These are phyloP conservation scores for Centropus bengalensis DNA, from an alignment of 2,113 vertebrate species.

Conservation along the genomic window DNA sequence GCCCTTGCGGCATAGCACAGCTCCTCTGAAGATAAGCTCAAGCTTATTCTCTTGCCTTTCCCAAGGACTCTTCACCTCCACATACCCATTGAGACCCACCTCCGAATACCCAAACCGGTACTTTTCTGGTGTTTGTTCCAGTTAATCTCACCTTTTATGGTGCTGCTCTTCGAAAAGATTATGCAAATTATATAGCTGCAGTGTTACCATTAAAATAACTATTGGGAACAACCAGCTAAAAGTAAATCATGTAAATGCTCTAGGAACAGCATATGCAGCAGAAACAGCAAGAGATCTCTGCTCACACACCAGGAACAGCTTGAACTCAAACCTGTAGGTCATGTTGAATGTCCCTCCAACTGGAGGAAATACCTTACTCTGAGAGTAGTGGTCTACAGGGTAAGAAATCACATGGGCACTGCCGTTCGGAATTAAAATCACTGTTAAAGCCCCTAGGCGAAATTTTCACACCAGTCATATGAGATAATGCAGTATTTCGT, in stretches of 20 bases:
- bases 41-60: background rate
- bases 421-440: background rate
- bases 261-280: background rate
- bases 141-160: background rate
- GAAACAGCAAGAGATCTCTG: background rate
- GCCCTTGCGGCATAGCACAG: background rate
- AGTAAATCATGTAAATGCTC: conserved; percentile 5
- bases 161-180: background rate
- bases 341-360: background rate
- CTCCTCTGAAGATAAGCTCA: background rate
- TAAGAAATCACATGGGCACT: background rate
- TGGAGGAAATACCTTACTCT: background rate
- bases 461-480: background rate
- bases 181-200: conserved; percentile 13
- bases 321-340: background rate
- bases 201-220: conserved; percentile 6
- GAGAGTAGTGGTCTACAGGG: background rate
- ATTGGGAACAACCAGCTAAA: conserved; percentile 8
- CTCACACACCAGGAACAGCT: background rate
- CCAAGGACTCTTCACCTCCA: background rate
- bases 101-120: background rate
- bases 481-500: background rate
- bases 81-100: background rate
- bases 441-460: background rate
- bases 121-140: background rate